Base-by-base conservation (phyloP, 2,113 vertebrate genomes). In the Pterocles gutturalis region DNA sequence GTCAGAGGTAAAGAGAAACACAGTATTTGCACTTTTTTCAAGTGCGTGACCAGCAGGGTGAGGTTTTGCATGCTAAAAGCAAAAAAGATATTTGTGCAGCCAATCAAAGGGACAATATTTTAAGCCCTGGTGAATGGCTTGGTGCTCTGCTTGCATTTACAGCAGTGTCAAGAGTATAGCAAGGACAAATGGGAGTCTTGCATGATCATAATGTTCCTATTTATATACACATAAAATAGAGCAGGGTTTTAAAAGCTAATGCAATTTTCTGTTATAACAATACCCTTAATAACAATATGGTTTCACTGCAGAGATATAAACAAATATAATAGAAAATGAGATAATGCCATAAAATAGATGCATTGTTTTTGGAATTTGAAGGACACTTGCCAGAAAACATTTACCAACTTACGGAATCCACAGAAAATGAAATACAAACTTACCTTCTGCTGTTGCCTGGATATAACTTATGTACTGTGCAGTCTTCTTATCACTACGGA, bases 281-380 rank as follows among this genome's bases (percentile, higher is more conserved):
- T 91, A 95, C 61, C 71, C 87, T 97, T 98, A 96, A 96, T 94
- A 96, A 95, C 92, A 95, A 90, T 95, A 82, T 57, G 82, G 36
- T 96, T 96, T 97, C 95, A 73, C 71, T 92, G 62, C 83, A 85
- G 70, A 91, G 83, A 58, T 89, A 93, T 92, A 96, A 97, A 87
- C 86, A 97, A 95, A 96, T 60, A 70, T 46, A 97, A 95, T 60
- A 67, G 92, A 79, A 93, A 96, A 72, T 90, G 83, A 97, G 87
- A 61, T 57, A 84, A 94, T 91, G 61, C 83, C 58, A 75, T 93
- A 71, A 93, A 84, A 87, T 62, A 48, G 43, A 65, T 54, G 41
- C 51, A 95, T 72, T 92, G 34, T 91, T 86, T 89, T 84, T 79
- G 29, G 67, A 77, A 90, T 93, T 92, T 81, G 87, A 94, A 97